A percentile compares a stretch with the other conserved stretches of the same genome.
These are phyloP conservation scores for Porites evermanni DNA, from an alignment of 92 coral and sea anemone genomes.

Conservation along the genomic window DNA sequence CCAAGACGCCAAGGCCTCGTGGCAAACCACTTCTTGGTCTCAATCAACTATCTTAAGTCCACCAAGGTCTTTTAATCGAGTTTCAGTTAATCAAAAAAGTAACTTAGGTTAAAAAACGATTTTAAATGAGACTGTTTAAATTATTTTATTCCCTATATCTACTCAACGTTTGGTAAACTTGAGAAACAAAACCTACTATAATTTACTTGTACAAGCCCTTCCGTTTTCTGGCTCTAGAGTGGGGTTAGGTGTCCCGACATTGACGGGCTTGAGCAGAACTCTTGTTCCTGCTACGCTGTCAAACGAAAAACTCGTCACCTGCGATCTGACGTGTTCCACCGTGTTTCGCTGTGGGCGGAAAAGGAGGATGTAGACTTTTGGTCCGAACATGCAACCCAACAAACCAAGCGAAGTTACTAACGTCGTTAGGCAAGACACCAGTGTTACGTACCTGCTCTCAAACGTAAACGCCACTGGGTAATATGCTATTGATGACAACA, in stretches of 20 bases:
- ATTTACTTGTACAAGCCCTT: no score
- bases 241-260: background rate
- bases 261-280: background rate
- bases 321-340: constrained; percentile 46
- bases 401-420: constrained; percentile 70
- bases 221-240: background rate
- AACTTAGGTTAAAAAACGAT: no score
- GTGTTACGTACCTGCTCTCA: constrained; percentile 73
- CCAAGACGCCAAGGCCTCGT: no score
- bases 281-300: background rate
- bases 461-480: constrained; percentile 66
- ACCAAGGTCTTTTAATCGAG: no score
- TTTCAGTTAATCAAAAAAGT: no score
- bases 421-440: constrained; percentile 62
- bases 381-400: constrained; percentile 66
- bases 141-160: no score
- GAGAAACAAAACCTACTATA: no score
- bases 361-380: constrained; percentile 59
- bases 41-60: no score
- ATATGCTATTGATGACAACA: constrained; percentile 66
- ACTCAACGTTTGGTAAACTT: no score
- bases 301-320: constrained; percentile 35
- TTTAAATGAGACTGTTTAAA: no score
- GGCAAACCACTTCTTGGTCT: no score
- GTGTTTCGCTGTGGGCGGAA: constrained; percentile 65